Percentiles rank a stretch among this genome's conserved stretches.
phyloP scores from a whole-genome alignment of 2,888 invertebrate species.

The Panopea generosa region DNA sequence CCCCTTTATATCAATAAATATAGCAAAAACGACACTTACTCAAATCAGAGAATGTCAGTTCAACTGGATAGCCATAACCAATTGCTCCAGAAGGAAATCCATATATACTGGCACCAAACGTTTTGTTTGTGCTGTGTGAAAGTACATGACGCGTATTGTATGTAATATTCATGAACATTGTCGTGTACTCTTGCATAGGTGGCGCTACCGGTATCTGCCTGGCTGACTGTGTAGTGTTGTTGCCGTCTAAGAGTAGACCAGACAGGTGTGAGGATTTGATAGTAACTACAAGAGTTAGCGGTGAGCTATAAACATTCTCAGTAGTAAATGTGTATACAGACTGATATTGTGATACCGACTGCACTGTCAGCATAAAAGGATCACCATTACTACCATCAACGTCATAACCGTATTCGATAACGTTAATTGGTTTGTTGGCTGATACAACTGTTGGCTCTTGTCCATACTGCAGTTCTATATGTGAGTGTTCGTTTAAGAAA shows the following conservation, averaged over 20 bases:
- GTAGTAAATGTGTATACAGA: not conserved
- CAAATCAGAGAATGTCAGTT: too few species aligned
- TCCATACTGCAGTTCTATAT: not conserved
- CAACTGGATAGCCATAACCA: not conserved
- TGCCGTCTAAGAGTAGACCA: not conserved
- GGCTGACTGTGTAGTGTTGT: not conserved
- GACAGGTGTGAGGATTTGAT: not conserved
- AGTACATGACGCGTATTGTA: not conserved
- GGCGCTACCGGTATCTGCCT: not conserved
- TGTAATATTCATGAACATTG: not conserved
- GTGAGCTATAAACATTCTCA: not conserved
- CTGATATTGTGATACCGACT: not conserved
- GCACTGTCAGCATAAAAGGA: slow-evolving; percentile 4
- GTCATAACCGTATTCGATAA: not conserved
- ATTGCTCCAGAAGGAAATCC: not conserved
- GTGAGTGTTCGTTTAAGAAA: not conserved
- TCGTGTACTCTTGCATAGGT: not conserved
- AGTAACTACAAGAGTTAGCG: not conserved
- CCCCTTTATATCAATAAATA: too few species aligned
- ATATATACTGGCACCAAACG: not conserved
- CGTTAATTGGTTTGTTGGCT: slow-evolving; percentile 1
- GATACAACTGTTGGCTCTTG: not conserved
- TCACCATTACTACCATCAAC: not conserved
- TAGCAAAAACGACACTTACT: too few species aligned
- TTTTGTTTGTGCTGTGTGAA: not conserved